Conservation (phyloP, 2,888 invertebrate species). For the Cephalotes varians region DNA sequence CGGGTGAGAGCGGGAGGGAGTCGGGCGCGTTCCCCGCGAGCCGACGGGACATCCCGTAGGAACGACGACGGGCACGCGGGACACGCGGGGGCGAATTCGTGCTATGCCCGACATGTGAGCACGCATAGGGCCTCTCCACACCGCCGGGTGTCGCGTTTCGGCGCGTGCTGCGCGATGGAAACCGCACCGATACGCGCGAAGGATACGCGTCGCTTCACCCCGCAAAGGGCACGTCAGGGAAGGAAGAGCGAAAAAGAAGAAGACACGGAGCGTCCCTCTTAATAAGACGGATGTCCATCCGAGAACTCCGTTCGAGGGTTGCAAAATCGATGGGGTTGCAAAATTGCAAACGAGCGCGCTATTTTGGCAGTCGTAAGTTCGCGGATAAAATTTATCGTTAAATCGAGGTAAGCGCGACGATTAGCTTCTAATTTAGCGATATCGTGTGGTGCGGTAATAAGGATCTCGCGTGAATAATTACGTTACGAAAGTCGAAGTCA, state of each 20-base stretch:
- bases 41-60: conserved; percentile 66
- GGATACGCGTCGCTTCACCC: neutral
- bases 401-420: neutral
- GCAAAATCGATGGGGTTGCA: too few relatives aligned
- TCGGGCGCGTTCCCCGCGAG: conserved; percentile 53
- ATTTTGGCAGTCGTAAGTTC: neutral
- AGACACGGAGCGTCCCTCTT: too few relatives aligned
- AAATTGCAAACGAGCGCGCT: neutral
- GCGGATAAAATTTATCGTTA: neutral
- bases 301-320: too few relatives aligned
- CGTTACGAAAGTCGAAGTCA: neutral
- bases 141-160: conserved; percentile 81
- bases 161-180: conserved; percentile 83
- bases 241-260: neutral
- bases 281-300: too few relatives aligned
- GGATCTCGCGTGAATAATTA: conserved; percentile 21
- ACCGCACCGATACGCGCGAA: conserved; percentile 67
- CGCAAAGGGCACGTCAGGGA: neutral
- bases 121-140: conserved; percentile 76
- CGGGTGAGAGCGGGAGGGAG: neutral
- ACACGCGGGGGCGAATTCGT: conserved; percentile 56
- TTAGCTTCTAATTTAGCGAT: neutral
- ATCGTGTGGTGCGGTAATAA: neutral
- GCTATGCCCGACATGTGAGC: conserved; percentile 61
- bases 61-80: conserved; percentile 51